A percentile compares a stretch with the other conserved stretches of the same genome.
These are phyloP conservation scores for Sebastes jordani DNA, from an alignment of 2,797 vertebrate species.

Conservation along the genomic window DNA sequence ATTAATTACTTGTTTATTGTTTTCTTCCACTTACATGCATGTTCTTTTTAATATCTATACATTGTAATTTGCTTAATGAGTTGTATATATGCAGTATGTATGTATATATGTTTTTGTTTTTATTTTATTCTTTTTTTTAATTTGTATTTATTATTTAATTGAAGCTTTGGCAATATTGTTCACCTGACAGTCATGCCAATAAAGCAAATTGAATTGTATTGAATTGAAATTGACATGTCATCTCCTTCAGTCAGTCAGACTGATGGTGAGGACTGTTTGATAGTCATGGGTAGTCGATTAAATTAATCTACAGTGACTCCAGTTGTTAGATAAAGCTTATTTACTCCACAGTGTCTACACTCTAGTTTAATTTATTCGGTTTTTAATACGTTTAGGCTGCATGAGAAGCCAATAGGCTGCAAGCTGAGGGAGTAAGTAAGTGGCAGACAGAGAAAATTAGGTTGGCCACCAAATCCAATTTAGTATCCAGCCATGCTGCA, in stretches of 20 bases:
- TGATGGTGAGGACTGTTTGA: neutral
- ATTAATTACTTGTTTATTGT: no score
- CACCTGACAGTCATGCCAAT: no score
- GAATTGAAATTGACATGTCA: neutral
- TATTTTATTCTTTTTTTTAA: no score
- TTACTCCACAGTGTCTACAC: neutral
- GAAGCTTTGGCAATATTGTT: no score
- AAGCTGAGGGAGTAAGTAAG: neutral
- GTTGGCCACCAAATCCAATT: constrained; percentile 64
- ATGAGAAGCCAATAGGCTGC: neutral
- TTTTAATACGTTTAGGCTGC: neutral
- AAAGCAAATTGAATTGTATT: no score
- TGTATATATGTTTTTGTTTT: no score
- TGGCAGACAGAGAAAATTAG: constrained; percentile 31
- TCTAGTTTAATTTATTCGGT: neutral
- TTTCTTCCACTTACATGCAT: no score
- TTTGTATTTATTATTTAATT: no score
- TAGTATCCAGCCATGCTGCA: constrained; percentile 58
- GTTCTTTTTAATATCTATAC: no score
- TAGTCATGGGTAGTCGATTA: neutral
- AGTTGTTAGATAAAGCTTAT: constrained; percentile 1
- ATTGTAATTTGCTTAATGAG: no score
- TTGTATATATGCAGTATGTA: no score
- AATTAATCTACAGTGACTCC: neutral
- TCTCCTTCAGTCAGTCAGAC: neutral